Percentiles rank a stretch among this genome's conserved stretches.
Conservation (phyloP, 2,113 vertebrate genomes). For the Tringa solitaria region DNA sequence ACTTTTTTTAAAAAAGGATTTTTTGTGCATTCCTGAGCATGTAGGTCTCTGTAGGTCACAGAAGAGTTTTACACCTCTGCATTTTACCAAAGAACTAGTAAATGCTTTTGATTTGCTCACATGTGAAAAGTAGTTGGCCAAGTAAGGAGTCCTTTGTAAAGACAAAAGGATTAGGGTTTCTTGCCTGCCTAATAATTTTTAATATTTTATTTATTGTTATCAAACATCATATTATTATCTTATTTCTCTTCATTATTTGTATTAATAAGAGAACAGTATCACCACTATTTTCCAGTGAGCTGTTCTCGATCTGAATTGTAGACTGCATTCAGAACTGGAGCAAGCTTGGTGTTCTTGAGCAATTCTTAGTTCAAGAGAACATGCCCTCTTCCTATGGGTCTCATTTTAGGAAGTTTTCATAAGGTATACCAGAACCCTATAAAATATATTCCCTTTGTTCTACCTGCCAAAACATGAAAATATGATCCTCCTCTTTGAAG, state of each 20-base stretch:
- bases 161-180: not conserved
- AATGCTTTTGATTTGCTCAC: not conserved
- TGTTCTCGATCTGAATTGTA: not conserved
- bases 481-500: not conserved
- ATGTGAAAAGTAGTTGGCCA: not conserved
- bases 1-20: not conserved
- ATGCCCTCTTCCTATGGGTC: not conserved
- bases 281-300: not conserved
- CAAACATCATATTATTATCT: not conserved
- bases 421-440: not conserved
- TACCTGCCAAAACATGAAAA: not conserved
- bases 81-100: not conserved
- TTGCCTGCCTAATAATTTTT: not conserved
- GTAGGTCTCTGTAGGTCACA: not conserved
- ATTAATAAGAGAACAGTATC: not conserved
- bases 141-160: not conserved
- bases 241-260: not conserved
- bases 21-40: not conserved
- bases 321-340: not conserved
- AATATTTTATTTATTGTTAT: not conserved
- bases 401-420: not conserved
- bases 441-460: not conserved
- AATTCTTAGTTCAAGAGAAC: not conserved
- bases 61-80: not conserved
- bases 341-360: not conserved